phyloP scores from a whole-genome alignment of 2,113 vertebrate species.

The Percopsis transmontana region DNA sequence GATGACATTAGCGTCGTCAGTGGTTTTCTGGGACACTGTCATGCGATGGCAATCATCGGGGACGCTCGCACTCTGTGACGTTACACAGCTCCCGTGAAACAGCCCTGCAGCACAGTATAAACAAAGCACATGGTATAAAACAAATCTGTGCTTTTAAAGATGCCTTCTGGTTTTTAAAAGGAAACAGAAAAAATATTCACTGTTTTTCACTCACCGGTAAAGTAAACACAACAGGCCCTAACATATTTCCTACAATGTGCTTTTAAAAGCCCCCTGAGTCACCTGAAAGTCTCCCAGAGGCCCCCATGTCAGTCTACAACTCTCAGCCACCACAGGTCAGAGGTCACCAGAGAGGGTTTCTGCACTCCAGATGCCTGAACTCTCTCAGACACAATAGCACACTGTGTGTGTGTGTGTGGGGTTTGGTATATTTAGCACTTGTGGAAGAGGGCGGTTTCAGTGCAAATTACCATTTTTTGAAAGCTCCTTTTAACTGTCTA shows the following conservation, averaged over 20 bases:
- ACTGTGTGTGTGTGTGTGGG: slow-evolving; percentile 39
- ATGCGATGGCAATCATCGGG: slow-evolving; percentile 32
- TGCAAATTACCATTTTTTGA: slow-evolving; percentile 11
- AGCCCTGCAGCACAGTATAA: neutral
- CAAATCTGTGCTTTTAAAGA: neutral
- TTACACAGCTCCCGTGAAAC: slow-evolving; percentile 24
- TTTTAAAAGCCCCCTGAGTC: slow-evolving; percentile 39
- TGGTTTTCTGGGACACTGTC: slow-evolving; percentile 35
- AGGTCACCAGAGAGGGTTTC: slow-evolving; percentile 63
- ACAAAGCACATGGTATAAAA: slow-evolving; percentile 32
- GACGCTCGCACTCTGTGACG: slow-evolving; percentile 37
- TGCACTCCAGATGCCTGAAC: slow-evolving; percentile 71
- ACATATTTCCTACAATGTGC: slow-evolving; percentile 18
- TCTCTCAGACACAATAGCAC: slow-evolving; percentile 71
- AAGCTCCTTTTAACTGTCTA: neutral
- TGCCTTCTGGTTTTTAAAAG: neutral
- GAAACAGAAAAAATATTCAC: neutral
- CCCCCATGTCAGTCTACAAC: slow-evolving; percentile 48
- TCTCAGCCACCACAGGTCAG: slow-evolving; percentile 53
- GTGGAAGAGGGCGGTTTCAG: slow-evolving; percentile 15
- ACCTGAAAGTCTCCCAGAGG: slow-evolving; percentile 57
- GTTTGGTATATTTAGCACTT: slow-evolving; percentile 58
- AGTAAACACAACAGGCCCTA: slow-evolving; percentile 22
- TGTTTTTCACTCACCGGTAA: slow-evolving; percentile 4
- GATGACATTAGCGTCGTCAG: slow-evolving; percentile 46